These are phyloP conservation scores for Nomia melanderi DNA, from an alignment of 1,140 invertebrate genomes.

Conservation along the genomic window DNA sequence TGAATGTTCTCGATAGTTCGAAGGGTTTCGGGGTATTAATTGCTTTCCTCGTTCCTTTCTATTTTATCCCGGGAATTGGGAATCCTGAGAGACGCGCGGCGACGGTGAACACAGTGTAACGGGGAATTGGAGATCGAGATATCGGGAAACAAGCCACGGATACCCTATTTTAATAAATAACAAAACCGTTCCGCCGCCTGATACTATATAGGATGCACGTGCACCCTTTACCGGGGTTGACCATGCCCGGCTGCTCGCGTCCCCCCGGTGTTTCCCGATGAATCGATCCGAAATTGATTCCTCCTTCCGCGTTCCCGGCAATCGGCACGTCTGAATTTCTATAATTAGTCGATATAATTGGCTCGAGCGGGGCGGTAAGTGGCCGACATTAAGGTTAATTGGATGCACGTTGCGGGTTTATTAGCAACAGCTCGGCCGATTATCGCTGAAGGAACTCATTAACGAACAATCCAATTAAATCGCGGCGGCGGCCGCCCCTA, in stretches of 20 bases:
- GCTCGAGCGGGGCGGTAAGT: conserved; percentile 37
- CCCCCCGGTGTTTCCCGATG: not conserved
- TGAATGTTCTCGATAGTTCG: too few relatives aligned
- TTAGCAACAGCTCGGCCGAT: conserved; percentile 40
- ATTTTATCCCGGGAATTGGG: too few relatives aligned
- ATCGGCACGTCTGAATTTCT: conserved; percentile 38
- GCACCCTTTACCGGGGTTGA: not conserved
- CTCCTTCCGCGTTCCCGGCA: not conserved
- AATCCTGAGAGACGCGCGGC: too few relatives aligned
- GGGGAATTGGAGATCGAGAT: too few relatives aligned
- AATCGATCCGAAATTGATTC: conserved; percentile 45
- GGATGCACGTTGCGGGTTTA: conserved; percentile 45
- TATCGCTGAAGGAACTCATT: conserved; percentile 60
- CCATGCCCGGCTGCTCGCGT: not conserved
- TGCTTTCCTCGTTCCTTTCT: too few relatives aligned
- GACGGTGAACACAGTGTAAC: too few relatives aligned
- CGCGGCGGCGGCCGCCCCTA: not conserved
- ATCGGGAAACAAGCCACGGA: not conserved
- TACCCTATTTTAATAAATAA: not conserved
- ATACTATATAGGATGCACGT: not conserved
- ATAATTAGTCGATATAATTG: conserved; percentile 42
- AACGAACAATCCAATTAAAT: conserved; percentile 60
- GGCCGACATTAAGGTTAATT: conserved; percentile 59
- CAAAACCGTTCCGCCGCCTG: too few relatives aligned
- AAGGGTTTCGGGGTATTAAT: too few relatives aligned